A percentile compares a stretch with the other conserved stretches of the same genome.
phyloP scores from a whole-genome alignment of 2,113 vertebrate species.

The Neofelis nebulosa region DNA sequence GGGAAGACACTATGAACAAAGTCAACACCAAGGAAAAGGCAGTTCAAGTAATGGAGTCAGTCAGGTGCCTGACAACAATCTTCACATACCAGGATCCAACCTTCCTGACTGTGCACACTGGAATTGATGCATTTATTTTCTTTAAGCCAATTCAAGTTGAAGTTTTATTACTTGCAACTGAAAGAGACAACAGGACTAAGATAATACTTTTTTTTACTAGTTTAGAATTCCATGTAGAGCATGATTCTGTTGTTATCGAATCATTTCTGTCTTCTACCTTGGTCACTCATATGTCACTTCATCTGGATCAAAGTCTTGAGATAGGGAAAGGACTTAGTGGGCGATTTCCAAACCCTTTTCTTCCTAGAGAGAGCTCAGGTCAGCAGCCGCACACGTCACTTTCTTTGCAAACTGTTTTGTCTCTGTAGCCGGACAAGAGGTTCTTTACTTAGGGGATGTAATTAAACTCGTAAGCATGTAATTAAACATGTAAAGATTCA shows the following conservation, averaged over 20 bases:
- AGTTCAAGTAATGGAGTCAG: not conserved
- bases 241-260: not conserved
- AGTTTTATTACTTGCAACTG: not conserved
- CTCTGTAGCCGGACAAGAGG: not conserved
- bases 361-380: not conserved
- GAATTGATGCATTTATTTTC: not conserved
- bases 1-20: not conserved
- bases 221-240: not conserved
- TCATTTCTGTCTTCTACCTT: not conserved
- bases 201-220: not conserved
- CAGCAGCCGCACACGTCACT: not conserved
- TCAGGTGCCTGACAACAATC: not conserved
- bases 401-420: not conserved
- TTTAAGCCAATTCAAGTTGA: not conserved
- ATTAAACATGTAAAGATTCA: constrained; percentile 9
- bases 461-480: not conserved
- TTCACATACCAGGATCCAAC: not conserved
- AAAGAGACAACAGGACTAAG: not conserved
- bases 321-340: not conserved
- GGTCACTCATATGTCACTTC: not conserved
- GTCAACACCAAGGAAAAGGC: not conserved
- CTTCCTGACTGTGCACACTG: not conserved
- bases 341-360: not conserved
- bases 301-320: not conserved
- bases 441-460: not conserved